phyloP scores from a whole-genome alignment of 2,113 vertebrate species.

The Hippocampus barbouri region DNA sequence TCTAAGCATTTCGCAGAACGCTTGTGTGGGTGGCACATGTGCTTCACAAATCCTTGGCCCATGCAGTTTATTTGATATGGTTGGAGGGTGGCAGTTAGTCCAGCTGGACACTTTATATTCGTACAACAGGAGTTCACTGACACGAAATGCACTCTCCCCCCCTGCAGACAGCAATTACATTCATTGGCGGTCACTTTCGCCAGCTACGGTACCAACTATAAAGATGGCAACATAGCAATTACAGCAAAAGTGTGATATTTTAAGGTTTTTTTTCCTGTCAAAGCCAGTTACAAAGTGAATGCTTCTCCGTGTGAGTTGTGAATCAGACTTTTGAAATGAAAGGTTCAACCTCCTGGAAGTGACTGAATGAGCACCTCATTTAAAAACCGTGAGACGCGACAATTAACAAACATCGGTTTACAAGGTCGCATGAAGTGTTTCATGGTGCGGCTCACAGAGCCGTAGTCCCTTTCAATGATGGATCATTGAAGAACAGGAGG shows the following conservation, averaged over 20 bases:
- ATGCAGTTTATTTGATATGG: slow-evolving; percentile 46
- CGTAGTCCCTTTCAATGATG: not conserved
- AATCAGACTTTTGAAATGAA: slow-evolving; percentile 49
- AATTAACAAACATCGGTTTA: slow-evolving; percentile 29
- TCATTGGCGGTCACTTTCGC: slow-evolving; percentile 67
- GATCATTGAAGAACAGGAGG: not conserved
- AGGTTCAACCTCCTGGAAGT: slow-evolving; percentile 29
- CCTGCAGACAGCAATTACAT: slow-evolving; percentile 72
- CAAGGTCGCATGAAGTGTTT: slow-evolving; percentile 15
- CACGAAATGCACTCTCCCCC: slow-evolving; percentile 60
- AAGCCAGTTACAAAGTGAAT: slow-evolving; percentile 63
- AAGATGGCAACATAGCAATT: slow-evolving; percentile 71
- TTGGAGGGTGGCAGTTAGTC: slow-evolving; percentile 57
- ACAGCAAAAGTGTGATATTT: slow-evolving; percentile 74
- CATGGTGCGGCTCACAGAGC: slow-evolving; percentile 21
- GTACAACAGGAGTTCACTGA: slow-evolving; percentile 66
- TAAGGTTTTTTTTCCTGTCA: slow-evolving; percentile 70
- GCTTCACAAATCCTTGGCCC: slow-evolving; percentile 52
- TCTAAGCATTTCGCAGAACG: slow-evolving; percentile 25
- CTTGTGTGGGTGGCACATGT: slow-evolving; percentile 31
- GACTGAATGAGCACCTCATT: slow-evolving; percentile 25
- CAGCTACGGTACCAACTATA: slow-evolving; percentile 70
- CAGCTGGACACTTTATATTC: slow-evolving; percentile 65
- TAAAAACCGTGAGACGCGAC: slow-evolving; percentile 19
- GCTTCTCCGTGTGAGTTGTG: slow-evolving; percentile 57